Conservation (phyloP, 2,797 vertebrate genomes). For the Gymnothorax reevesii region DNA sequence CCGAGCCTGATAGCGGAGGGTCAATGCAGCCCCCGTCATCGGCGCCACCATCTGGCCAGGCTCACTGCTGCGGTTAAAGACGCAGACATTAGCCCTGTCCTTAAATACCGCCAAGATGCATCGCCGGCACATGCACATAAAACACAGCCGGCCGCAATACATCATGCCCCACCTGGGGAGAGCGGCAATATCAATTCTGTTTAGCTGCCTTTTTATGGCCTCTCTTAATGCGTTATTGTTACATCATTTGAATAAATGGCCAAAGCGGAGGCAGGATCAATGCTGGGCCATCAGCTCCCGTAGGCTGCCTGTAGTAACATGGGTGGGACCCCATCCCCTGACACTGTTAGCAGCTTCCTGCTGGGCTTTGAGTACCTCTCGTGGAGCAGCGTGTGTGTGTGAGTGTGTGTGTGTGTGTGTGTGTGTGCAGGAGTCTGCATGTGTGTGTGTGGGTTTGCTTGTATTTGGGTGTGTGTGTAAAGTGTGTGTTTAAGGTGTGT, state of each 20-base stretch:
- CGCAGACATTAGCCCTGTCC: slow-evolving; percentile 31
- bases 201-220: slow-evolving; percentile 22
- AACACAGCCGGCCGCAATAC: slow-evolving; percentile 34
- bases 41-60: background rate
- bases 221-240: slow-evolving; percentile 21
- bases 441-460: background rate
- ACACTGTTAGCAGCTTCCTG: too few species aligned
- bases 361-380: too few species aligned
- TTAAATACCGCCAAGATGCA: slow-evolving; percentile 34
- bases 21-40: slow-evolving; percentile 12
- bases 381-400: too few species aligned
- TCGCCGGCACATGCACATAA: slow-evolving; percentile 34
- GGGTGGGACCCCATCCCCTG: too few species aligned
- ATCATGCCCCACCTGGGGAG: slow-evolving; percentile 35
- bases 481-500: background rate
- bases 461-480: background rate
- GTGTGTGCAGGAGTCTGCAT: background rate
- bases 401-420: background rate
- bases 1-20: background rate
- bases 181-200: slow-evolving; percentile 27
- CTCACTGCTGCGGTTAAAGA: slow-evolving; percentile 21
- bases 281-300: background rate
- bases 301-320: background rate
- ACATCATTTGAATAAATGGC: slow-evolving; percentile 24
- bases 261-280: slow-evolving; percentile 13